phyloP scores from a whole-genome alignment of 2,888 invertebrate genomes.

The Sturmia bella region DNA sequence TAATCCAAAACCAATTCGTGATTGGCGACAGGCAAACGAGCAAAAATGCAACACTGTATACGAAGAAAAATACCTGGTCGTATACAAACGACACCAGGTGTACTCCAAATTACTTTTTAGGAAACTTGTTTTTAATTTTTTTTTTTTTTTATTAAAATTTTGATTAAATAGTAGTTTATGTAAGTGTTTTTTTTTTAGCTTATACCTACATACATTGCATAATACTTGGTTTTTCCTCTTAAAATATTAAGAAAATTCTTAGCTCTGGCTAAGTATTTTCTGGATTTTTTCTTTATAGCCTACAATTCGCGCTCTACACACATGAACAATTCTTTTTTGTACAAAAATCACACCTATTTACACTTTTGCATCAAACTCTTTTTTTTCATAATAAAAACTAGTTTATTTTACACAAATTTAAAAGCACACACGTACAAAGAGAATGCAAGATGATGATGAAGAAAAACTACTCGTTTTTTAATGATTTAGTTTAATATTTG shows the following conservation, averaged over 20 bases:
- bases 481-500: conserved; percentile 47
- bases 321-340: conserved; percentile 24
- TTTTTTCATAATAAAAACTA: conserved; percentile 58
- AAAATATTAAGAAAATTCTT: conserved; percentile 5
- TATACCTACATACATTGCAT: neutral
- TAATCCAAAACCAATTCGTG: conserved; percentile 26
- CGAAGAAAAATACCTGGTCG: conserved; percentile 55
- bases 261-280: conserved; percentile 21
- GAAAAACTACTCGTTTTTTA: conserved; percentile 62
- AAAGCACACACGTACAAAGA: conserved; percentile 31
- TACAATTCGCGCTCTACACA: conserved; percentile 43
- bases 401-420: conserved; percentile 45
- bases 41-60: conserved; percentile 56
- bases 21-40: conserved; percentile 31
- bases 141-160: too few relatives aligned
- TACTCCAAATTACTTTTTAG: conserved; percentile 1
- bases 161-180: neutral
- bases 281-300: conserved; percentile 20
- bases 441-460: conserved; percentile 48
- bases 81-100: conserved; percentile 51
- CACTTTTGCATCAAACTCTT: conserved; percentile 18
- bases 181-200: too few relatives aligned
- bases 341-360: conserved; percentile 56
- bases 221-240: neutral
- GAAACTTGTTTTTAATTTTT: neutral